These are phyloP conservation scores for Psittacula derbiana DNA, from an alignment of 2,797 vertebrate species.

Conservation along the genomic window DNA sequence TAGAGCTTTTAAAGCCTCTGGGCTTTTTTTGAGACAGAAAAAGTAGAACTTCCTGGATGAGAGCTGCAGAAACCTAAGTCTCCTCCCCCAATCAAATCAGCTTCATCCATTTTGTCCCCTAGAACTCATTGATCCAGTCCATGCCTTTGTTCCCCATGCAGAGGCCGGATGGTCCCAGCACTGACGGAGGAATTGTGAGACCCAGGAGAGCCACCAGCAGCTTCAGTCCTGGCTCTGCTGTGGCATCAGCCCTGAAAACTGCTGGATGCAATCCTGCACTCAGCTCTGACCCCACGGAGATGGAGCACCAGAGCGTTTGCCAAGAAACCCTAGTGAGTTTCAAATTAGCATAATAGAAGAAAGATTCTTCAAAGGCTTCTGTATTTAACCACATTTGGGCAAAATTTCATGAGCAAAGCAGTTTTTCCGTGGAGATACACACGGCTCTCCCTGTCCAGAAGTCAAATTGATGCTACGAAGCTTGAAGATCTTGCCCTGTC, in stretches of 20 bases:
- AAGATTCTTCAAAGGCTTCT: conserved; percentile 25
- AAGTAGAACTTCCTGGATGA: neutral
- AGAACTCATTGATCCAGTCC: neutral
- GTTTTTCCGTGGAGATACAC: neutral
- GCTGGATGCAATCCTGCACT: neutral
- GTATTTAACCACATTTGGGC: neutral
- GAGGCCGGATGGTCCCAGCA: neutral
- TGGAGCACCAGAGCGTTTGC: neutral
- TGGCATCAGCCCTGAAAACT: neutral
- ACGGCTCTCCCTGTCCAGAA: neutral
- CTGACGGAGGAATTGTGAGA: neutral
- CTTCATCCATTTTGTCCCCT: neutral
- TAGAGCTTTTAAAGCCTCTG: neutral
- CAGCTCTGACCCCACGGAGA: neutral
- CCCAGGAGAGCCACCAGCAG: neutral
- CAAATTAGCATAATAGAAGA: neutral
- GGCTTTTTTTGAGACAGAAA: neutral
- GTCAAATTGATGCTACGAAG: neutral
- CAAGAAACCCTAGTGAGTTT: neutral
- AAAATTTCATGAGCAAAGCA: neutral
- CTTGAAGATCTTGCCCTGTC: neutral
- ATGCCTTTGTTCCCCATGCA: neutral
- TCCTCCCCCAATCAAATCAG: neutral
- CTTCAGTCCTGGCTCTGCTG: neutral
- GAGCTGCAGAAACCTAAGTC: neutral